phyloP scores from a whole-genome alignment of 2,888 invertebrate genomes.

The Lasioglossum figueresi region DNA sequence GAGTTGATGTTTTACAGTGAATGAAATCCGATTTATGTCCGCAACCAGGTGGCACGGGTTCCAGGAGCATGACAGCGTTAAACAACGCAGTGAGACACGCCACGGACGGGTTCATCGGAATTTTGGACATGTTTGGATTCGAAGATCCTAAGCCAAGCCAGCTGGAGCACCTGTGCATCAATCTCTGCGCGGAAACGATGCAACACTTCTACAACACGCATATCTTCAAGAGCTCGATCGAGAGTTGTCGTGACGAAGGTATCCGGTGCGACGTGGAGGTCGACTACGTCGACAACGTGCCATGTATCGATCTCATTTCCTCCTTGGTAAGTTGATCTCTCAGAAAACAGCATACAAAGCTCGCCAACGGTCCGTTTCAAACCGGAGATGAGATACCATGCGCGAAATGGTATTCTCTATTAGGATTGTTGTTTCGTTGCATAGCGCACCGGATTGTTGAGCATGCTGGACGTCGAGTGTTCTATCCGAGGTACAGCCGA shows the following conservation, averaged over 20 bases:
- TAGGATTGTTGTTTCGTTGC: conserved; percentile 12
- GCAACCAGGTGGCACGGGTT: conserved; percentile 87
- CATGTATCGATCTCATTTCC: conserved; percentile 97
- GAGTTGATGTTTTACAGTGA: not conserved
- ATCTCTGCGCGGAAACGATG: conserved; percentile 98
- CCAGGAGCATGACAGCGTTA: conserved; percentile 95
- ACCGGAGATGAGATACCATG: not conserved
- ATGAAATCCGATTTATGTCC: conserved; percentile 18
- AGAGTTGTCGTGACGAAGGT: conserved; percentile 97
- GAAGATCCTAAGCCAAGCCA: conserved; percentile 96
- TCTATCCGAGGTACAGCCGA: conserved; percentile 92
- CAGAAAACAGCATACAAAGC: not conserved
- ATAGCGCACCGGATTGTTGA: conserved; percentile 93
- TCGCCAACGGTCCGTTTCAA: not conserved
- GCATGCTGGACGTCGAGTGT: conserved; percentile 96
- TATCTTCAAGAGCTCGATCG: conserved; percentile 96
- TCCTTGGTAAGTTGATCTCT: conserved; percentile 87
- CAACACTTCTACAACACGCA: conserved; percentile 99
- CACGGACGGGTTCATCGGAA: conserved; percentile 97
- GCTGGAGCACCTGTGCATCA: conserved; percentile 96
- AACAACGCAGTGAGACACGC: conserved; percentile 97
- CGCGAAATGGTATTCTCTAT: not conserved
- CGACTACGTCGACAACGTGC: conserved; percentile 97
- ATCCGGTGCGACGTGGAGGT: conserved; percentile 95
- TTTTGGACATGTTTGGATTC: conserved; percentile 98